Evolutionary conservation across 2,113 vertebrate species (phyloP).

Genomic region (Atlantisia rogersi): DNA sequence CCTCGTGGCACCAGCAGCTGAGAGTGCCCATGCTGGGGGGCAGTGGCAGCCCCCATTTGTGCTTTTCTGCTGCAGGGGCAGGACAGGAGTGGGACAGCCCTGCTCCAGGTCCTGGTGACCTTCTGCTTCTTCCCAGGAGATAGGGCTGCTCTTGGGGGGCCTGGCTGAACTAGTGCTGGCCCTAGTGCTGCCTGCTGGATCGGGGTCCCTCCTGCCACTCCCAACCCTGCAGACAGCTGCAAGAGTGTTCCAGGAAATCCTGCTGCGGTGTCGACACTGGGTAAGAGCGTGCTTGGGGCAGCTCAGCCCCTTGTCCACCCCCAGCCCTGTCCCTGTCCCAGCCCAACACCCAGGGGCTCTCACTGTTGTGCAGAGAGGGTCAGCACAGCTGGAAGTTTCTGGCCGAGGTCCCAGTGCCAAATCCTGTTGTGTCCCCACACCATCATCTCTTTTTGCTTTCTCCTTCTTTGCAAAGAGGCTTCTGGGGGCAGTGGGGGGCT

Average conservation of each 20-base stretch:
- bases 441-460: background rate
- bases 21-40: accelerated
- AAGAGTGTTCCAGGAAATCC: conserved; percentile 83
- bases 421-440: background rate
- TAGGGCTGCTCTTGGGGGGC: conserved; percentile 79
- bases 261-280: conserved; percentile 91
- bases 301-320: background rate
- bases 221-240: conserved; percentile 72
- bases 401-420: background rate
- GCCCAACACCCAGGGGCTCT: background rate
- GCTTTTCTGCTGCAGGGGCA: background rate
- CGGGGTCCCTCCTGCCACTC: conserved; percentile 35
- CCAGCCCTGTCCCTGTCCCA: background rate
- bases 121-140: conserved; percentile 67
- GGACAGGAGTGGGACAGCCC: background rate
- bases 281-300: conserved; percentile 38
- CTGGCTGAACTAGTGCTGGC: conserved; percentile 77
- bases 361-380: accelerated
- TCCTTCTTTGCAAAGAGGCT: background rate
- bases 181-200: background rate
- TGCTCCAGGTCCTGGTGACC: background rate
- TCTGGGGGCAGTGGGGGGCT: background rate
- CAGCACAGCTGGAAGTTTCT: accelerated
- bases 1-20: accelerated
- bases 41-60: accelerated